Percentiles rank a stretch among this genome's conserved stretches.
Conservation (phyloP, 1,140 invertebrate species). For the Drosophila nigromelanica region DNA sequence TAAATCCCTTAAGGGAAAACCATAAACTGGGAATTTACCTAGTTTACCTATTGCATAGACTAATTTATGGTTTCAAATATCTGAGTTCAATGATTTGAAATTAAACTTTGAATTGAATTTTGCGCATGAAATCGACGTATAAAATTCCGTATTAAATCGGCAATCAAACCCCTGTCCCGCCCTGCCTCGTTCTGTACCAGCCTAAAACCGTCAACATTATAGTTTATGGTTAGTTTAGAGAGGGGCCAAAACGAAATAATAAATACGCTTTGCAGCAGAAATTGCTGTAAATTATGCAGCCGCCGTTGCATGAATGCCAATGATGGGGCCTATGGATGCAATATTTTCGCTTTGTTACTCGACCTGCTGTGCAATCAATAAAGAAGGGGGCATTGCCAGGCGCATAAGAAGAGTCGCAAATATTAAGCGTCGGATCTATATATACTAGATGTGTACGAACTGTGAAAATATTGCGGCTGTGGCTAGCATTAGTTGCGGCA, state of each 20-base stretch:
- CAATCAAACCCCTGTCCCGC: not conserved
- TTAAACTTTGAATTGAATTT: conserved; percentile 5
- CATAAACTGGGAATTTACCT: no score
- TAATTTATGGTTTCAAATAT: not conserved
- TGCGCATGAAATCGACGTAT: conserved; percentile 7
- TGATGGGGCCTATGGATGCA: conserved; percentile 39
- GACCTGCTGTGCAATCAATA: conserved; percentile 57
- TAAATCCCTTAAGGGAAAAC: no score
- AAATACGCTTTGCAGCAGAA: conserved; percentile 49
- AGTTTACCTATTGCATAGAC: not conserved
- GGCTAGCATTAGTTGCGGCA: conserved; percentile 54
- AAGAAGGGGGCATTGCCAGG: conserved; percentile 31
- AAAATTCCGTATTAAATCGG: conserved; percentile 56
- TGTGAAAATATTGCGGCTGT: conserved; percentile 54
- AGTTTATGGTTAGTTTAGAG: conserved; percentile 11
- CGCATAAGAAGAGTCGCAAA: conserved; percentile 30
- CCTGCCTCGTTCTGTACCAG: not conserved
- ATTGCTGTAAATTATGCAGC: conserved; percentile 76
- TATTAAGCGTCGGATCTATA: conserved; percentile 4
- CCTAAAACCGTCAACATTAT: conserved; percentile 22
- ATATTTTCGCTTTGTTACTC: conserved; percentile 19
- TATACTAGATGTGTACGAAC: conserved; percentile 4
- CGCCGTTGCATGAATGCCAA: conserved; percentile 66
- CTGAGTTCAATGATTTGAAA: conserved; percentile 5
- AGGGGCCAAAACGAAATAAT: conserved; percentile 18